phyloP scores from a whole-genome alignment of 2,797 vertebrate species.

The Lepidocolaptes lacrymiger region DNA sequence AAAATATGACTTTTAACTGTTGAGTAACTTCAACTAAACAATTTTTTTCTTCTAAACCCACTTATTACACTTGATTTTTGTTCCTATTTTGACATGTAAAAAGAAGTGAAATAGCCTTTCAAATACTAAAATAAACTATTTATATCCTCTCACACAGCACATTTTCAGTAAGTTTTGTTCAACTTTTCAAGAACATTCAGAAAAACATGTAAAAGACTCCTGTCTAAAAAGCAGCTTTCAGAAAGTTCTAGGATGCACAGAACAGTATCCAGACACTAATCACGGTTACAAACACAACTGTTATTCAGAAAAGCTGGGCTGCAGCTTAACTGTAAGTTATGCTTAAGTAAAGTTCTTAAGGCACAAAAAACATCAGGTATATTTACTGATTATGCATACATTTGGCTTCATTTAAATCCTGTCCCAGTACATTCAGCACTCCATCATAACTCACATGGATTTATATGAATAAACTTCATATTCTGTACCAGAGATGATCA shows the following conservation, averaged over 20 bases:
- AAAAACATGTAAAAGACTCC: background rate
- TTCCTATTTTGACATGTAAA: background rate
- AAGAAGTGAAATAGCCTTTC: background rate
- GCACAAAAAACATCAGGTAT: background rate
- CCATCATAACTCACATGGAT: background rate
- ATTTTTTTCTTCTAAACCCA: background rate
- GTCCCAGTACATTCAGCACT: background rate
- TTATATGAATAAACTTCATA: background rate
- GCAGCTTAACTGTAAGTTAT: background rate
- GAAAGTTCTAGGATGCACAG: background rate
- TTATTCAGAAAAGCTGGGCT: background rate
- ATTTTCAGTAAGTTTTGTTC: background rate
- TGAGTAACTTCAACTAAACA: background rate
- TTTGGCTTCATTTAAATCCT: background rate
- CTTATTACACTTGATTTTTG: background rate
- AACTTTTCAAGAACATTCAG: background rate
- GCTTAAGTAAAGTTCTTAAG: background rate
- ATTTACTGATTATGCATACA: background rate
- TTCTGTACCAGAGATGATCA: background rate
- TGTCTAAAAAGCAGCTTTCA: background rate
- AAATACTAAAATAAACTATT: background rate
- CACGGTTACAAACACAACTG: background rate
- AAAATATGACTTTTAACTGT: background rate
- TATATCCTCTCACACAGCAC: background rate
- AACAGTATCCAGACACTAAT: background rate